A percentile compares a stretch with the other conserved stretches of the same genome.
Conservation (phyloP, 2,888 invertebrate species). For the Ditylenchus weischeri region DNA sequence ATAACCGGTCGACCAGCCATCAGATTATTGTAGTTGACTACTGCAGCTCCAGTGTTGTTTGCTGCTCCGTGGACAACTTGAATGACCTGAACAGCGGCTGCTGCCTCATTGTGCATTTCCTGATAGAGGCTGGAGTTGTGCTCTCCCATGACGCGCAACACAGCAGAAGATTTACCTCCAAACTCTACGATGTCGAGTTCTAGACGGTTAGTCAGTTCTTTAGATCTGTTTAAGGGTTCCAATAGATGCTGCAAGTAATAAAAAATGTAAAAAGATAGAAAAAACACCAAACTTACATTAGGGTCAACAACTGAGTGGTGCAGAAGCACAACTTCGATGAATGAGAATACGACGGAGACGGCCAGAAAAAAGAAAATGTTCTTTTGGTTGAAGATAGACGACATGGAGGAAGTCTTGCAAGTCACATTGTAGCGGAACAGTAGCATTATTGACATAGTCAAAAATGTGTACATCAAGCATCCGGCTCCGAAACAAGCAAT, state of each 20-base stretch:
- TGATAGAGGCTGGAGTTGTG: no score
- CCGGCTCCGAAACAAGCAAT: constrained; percentile 34
- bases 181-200: no score
- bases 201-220: constrained; percentile 20
- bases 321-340: constrained; percentile 37
- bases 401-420: constrained; percentile 32
- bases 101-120: no score
- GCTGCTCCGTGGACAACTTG: no score
- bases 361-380: constrained; percentile 33
- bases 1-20: no score
- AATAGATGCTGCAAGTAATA: constrained; percentile 25
- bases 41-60: no score
- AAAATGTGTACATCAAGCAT: constrained; percentile 34
- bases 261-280: no score
- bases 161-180: no score
- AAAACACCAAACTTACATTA: constrained; percentile 18
- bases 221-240: constrained; percentile 36
- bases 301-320: constrained; percentile 43
- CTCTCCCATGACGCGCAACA: no score
- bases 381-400: constrained; percentile 35
- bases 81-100: no score
- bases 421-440: constrained; percentile 43
- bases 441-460: constrained; percentile 26
- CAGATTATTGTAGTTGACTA: no score
- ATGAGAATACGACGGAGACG: constrained; percentile 31